Percentiles rank a stretch among this genome's conserved stretches.
Evolutionary conservation across 2,888 invertebrate genomes (phyloP).

Genomic region (Quadroppia sp.): DNA sequence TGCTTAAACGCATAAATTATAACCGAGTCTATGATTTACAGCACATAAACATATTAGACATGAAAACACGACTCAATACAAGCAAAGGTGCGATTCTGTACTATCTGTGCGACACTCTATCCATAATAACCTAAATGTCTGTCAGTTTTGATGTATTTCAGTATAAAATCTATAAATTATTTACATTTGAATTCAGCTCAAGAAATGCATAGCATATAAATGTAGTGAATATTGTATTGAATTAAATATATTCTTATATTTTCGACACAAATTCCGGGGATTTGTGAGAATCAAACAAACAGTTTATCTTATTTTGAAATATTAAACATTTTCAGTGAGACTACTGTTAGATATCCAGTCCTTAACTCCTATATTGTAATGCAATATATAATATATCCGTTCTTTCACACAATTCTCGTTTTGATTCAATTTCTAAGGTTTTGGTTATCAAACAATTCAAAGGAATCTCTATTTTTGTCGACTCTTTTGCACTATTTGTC

Average conservation of each 20-base stretch:
- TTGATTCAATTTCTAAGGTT: constrained; percentile 20
- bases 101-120: neutral
- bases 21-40: constrained; percentile 8
- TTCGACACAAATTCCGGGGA: neutral
- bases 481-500: neutral
- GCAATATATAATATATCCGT: too few species aligned
- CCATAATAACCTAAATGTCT: constrained; percentile 2
- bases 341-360: neutral
- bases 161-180: constrained; percentile 24
- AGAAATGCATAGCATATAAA: neutral
- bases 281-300: neutral
- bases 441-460: constrained; percentile 4
- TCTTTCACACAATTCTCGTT: constrained; percentile 3
- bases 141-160: neutral
- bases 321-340: neutral
- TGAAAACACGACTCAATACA: constrained; percentile 10
- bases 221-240: constrained; percentile 7
- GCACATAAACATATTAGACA: neutral
- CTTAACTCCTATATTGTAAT: too few species aligned
- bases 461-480: neutral
- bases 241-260: constrained; percentile 10
- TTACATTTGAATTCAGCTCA: neutral
- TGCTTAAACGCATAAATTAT: constrained; percentile 36
- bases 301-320: constrained; percentile 11
- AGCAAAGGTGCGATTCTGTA: constrained; percentile 16